Percentiles rank a stretch among this genome's conserved stretches.
These are phyloP conservation scores for Morone saxatilis DNA, from an alignment of 2,113 vertebrate species.

Conservation along the genomic window DNA sequence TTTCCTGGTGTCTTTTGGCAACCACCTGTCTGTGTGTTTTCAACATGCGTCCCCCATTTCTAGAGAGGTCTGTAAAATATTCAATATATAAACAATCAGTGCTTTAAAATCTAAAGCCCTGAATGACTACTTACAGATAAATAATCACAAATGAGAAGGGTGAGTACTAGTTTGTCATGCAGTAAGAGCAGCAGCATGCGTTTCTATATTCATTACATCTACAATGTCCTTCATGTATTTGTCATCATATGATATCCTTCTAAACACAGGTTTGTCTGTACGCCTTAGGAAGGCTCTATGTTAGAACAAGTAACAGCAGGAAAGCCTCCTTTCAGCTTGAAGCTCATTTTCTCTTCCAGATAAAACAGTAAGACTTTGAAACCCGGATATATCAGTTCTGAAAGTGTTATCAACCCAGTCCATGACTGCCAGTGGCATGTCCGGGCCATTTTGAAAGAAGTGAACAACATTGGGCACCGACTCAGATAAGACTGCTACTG, in stretches of 20 bases:
- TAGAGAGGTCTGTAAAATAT: constrained; percentile 22
- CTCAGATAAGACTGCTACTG: neutral
- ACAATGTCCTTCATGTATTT: neutral
- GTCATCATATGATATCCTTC: neutral
- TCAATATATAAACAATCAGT: constrained; percentile 13
- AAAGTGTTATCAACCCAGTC: neutral
- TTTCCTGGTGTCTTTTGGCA: constrained; percentile 15
- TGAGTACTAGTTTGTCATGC: neutral
- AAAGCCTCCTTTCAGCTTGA: neutral
- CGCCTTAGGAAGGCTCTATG: neutral
- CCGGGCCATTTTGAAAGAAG: constrained; percentile 2
- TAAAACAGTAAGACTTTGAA: constrained; percentile 8
- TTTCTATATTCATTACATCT: constrained; percentile 3
- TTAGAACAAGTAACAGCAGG: neutral
- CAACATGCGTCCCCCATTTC: neutral
- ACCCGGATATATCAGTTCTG: neutral
- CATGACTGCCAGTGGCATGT: neutral
- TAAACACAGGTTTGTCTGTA: neutral
- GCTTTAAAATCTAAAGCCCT: neutral
- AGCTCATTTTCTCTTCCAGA: constrained; percentile 9
- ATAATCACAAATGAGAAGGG: neutral
- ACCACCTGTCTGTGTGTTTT: constrained; percentile 38
- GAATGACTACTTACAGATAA: neutral
- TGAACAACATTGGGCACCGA: neutral
- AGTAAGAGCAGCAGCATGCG: constrained; percentile 5